These are phyloP conservation scores for Dynastes tityus DNA, from an alignment of 2,888 invertebrate species.

Conservation along the genomic window DNA sequence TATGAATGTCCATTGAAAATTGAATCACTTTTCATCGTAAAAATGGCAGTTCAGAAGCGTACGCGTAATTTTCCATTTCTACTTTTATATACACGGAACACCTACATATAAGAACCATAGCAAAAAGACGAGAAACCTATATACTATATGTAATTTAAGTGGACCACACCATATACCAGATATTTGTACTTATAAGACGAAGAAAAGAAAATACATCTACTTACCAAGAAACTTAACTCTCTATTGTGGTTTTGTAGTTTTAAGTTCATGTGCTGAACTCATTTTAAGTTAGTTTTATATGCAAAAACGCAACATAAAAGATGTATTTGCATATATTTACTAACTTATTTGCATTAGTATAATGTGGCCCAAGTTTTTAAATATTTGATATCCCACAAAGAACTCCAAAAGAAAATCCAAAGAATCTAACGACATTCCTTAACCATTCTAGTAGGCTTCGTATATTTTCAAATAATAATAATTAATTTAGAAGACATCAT, in stretches of 20 bases:
- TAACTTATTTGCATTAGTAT: conserved; percentile 12
- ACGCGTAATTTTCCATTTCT: conserved; percentile 57
- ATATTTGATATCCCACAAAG: neutral
- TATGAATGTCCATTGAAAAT: conserved; percentile 43
- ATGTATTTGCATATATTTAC: conserved; percentile 22
- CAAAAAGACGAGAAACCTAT: conserved; percentile 29
- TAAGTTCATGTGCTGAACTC: conserved; percentile 42
- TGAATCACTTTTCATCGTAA: conserved; percentile 50
- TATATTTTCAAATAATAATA: neutral
- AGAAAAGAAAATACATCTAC: conserved; percentile 29
- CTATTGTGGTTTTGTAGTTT: conserved; percentile 40
- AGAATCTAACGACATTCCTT: conserved; percentile 4
- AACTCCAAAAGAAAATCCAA: neutral
- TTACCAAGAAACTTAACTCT: conserved; percentile 44
- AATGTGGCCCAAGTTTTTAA: conserved; percentile 40
- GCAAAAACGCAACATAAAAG: neutral
- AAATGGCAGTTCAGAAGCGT: conserved; percentile 38
- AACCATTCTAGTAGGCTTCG: no score
- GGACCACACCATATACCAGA: conserved; percentile 62
- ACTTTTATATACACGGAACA: conserved; percentile 61
- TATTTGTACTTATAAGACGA: conserved; percentile 48
- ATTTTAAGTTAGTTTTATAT: conserved; percentile 30
- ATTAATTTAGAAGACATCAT: neutral
- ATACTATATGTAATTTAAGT: conserved; percentile 65
- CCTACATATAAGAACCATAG: conserved; percentile 48